These are phyloP conservation scores for Panurus biarmicus DNA, from an alignment of 2,113 vertebrate species.

Conservation along the genomic window DNA sequence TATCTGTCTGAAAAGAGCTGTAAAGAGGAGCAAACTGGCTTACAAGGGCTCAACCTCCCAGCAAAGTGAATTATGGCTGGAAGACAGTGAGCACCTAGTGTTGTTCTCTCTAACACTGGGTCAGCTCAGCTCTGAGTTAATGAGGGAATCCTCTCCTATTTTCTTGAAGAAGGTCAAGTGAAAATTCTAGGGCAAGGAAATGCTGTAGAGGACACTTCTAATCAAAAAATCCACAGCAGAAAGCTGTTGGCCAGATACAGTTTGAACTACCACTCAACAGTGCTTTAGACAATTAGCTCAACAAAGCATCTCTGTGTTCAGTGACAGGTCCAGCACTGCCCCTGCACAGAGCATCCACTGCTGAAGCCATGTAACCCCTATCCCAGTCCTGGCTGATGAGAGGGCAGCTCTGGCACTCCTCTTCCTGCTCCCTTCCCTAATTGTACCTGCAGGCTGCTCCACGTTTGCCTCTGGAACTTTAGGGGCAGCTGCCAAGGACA, in stretches of 20 bases:
- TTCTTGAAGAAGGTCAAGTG: background rate
- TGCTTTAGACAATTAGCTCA: background rate
- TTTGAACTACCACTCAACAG: background rate
- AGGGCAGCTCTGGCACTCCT: background rate
- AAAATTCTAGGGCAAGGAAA: background rate
- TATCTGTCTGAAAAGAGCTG: background rate
- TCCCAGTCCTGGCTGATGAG: background rate
- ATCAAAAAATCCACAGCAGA: background rate
- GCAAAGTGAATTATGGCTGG: background rate
- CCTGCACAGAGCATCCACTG: background rate
- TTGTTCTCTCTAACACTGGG: background rate
- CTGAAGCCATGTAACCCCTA: background rate
- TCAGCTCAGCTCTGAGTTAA: background rate
- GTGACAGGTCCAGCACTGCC: background rate
- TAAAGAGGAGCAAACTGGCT: background rate
- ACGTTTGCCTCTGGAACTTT: background rate
- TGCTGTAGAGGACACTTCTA: background rate
- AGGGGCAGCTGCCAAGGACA: background rate
- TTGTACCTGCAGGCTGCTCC: background rate
- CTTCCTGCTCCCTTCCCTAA: background rate
- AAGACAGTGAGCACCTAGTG: background rate
- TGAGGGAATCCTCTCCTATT: background rate
- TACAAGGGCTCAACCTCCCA: background rate
- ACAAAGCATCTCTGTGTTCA: background rate
- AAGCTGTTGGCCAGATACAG: background rate